Conservation (phyloP, 2,113 vertebrate species). For the Phrynosoma blainvillii region DNA sequence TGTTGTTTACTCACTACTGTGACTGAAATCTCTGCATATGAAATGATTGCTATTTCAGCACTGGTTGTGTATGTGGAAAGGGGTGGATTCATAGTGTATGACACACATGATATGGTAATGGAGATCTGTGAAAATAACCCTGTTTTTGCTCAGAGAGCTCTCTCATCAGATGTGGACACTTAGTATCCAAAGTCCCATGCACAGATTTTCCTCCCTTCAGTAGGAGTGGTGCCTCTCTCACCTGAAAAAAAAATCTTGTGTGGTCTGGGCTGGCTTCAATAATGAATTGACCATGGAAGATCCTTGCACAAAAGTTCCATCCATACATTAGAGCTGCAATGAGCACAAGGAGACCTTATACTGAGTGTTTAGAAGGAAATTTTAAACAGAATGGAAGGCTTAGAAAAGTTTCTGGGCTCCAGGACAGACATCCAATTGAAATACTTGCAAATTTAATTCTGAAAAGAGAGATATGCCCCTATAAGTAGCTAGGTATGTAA, state of each 20-base stretch:
- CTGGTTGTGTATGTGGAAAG: neutral
- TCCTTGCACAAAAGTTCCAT: neutral
- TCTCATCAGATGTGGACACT: neutral
- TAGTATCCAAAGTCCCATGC: too few species aligned
- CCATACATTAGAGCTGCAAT: neutral
- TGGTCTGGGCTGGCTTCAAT: neutral
- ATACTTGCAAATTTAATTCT: neutral
- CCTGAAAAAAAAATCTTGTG: neutral
- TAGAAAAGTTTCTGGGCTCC: neutral
- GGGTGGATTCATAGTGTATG: neutral
- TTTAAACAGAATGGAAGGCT: neutral
- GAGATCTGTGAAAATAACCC: too few species aligned
- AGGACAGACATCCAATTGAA: too few species aligned
- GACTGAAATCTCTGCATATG: neutral
- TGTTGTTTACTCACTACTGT: neutral
- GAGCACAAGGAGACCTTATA: neutral
- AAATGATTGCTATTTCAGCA: neutral
- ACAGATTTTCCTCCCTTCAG: neutral
- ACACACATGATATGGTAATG: too few species aligned
- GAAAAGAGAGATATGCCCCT: neutral
- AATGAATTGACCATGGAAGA: neutral
- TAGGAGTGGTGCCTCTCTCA: neutral
- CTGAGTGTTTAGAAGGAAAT: neutral
- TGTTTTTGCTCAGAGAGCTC: neutral
- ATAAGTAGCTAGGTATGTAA: neutral